These are phyloP conservation scores for Luscinia luscinia DNA, from an alignment of 2,797 vertebrate species.

Conservation along the genomic window DNA sequence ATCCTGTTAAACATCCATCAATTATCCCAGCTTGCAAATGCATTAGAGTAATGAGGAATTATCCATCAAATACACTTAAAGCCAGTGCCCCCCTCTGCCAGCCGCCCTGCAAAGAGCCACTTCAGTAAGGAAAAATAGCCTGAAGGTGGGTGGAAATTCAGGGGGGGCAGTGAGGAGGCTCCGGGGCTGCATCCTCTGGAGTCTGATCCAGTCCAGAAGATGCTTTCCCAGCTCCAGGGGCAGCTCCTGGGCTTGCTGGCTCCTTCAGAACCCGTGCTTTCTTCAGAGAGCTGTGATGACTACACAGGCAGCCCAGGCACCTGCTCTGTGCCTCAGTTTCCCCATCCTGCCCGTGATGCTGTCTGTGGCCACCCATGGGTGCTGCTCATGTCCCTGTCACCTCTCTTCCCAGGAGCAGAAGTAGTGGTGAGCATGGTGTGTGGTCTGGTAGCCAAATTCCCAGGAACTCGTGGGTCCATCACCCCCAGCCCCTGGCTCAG, in stretches of 20 bases:
- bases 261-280: rapidly evolving
- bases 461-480: neutral
- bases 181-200: rapidly evolving
- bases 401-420: conserved; percentile 27
- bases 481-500: rapidly evolving
- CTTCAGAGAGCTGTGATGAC: neutral
- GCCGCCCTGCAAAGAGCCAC: conserved; percentile 37
- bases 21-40: conserved; percentile 75
- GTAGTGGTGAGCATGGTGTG: neutral
- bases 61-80: conserved; percentile 73
- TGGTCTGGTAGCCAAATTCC: neutral
- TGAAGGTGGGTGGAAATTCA: neutral
- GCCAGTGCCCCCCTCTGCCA: conserved; percentile 33
- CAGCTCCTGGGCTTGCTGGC: neutral
- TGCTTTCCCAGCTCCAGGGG: neutral
- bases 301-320: rapidly evolving
- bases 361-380: neutral
- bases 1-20: conserved; percentile 77
- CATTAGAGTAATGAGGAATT: conserved; percentile 75
- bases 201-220: neutral
- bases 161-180: neutral
- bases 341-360: neutral
- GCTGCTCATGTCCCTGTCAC: rapidly evolving
- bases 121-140: conserved; percentile 44
- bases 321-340: neutral